A percentile compares a stretch with the other conserved stretches of the same genome.
These are phyloP conservation scores for Leptodactylus fuscus DNA, from an alignment of 2,113 vertebrate genomes.

Conservation along the genomic window DNA sequence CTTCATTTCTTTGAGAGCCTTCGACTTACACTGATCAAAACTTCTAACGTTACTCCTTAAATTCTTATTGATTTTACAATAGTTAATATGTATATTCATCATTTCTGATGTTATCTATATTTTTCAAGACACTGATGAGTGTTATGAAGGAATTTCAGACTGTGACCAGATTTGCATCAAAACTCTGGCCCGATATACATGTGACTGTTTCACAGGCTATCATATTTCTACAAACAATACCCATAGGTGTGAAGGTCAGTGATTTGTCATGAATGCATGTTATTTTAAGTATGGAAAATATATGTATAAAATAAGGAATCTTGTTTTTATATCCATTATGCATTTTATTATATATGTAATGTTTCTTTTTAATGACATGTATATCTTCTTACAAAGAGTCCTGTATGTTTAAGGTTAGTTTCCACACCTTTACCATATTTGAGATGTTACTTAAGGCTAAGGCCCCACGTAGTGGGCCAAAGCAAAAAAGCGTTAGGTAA, in stretches of 20 bases:
- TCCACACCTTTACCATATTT: too few species aligned
- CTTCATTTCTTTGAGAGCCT: too few species aligned
- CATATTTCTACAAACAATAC: not conserved
- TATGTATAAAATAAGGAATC: not conserved
- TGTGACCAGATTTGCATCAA: conserved; percentile 43
- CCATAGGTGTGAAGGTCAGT: conserved; percentile 28
- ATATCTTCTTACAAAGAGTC: too few species aligned
- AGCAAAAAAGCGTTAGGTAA: too few species aligned
- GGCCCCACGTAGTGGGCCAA: too few species aligned
- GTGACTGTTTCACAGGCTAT: conserved; percentile 27
- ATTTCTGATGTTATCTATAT: not conserved
- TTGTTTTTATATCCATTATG: not conserved
- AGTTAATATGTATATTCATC: not conserved
- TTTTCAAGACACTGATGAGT: conserved; percentile 45
- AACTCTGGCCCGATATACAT: conserved; percentile 5
- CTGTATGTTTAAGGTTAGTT: too few species aligned
- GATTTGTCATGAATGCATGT: not conserved
- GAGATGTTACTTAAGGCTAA: too few species aligned
- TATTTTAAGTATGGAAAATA: not conserved
- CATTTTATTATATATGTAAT: not conserved
- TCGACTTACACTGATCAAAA: too few species aligned
- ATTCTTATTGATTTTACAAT: not conserved
- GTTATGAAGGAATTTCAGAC: conserved; percentile 17
- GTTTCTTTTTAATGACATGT: not conserved
- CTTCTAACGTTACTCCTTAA: not conserved